Percentiles rank a stretch among this genome's conserved stretches.
Evolutionary conservation across 2,113 vertebrate species (phyloP).

Genomic region (Amia ocellicauda): DNA sequence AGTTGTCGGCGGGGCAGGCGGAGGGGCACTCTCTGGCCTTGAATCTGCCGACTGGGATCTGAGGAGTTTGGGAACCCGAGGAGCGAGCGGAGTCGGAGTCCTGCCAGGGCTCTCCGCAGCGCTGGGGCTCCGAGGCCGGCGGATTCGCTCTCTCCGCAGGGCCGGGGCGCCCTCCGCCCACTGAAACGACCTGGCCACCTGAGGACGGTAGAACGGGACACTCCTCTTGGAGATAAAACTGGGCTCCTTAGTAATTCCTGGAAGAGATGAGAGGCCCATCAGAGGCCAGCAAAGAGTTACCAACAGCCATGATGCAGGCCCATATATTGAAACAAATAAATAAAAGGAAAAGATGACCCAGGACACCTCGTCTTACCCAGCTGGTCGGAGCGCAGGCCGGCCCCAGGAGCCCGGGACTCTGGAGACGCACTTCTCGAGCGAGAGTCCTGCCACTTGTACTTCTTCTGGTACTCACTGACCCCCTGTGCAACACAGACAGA

Average conservation of each 20-base stretch:
- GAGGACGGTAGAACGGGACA: constrained; percentile 61
- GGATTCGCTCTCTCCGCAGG: constrained; percentile 1
- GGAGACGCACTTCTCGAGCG: constrained; percentile 44
- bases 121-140: constrained; percentile 12
- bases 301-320: no score
- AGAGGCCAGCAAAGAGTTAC: neutral
- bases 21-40: constrained; percentile 35
- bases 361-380: constrained; percentile 70
- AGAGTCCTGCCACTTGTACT: constrained; percentile 62
- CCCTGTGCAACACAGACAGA: constrained; percentile 57
- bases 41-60: constrained; percentile 38
- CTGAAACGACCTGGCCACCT: constrained; percentile 69
- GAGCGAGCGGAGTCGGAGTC: constrained; percentile 43
- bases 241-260: constrained; percentile 77
- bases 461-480: constrained; percentile 74
- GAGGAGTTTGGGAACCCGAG: constrained; percentile 40
- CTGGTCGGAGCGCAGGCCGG: constrained; percentile 77
- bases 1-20: constrained; percentile 12
- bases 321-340: no score
- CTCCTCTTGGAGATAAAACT: constrained; percentile 77
- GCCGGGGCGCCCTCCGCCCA: constrained; percentile 51
- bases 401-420: constrained; percentile 54
- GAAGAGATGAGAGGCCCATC: neutral
- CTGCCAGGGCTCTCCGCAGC: constrained; percentile 18
- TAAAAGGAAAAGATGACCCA: no score